These are phyloP conservation scores for Pammene fasciana DNA, from an alignment of 2,888 invertebrate species.

Conservation along the genomic window DNA sequence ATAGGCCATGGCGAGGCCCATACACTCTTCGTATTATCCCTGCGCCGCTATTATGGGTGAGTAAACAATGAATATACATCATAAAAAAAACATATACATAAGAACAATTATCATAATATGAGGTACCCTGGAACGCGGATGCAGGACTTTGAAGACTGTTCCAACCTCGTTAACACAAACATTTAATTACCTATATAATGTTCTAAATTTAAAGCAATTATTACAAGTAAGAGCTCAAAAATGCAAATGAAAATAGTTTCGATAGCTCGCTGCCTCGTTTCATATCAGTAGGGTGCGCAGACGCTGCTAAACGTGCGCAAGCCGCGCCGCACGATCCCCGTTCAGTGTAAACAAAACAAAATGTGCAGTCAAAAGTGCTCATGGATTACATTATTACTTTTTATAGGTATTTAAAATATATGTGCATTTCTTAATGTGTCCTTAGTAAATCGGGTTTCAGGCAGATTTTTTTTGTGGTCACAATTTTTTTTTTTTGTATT, in stretches of 20 bases:
- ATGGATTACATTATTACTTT: conserved; percentile 12
- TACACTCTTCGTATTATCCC: too few species aligned
- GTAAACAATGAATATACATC: too few species aligned
- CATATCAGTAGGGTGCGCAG: conserved; percentile 42
- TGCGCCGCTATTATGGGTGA: too few species aligned
- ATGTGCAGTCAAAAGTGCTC: conserved; percentile 34
- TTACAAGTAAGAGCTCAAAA: conserved; percentile 3
- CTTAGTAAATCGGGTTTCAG: too few species aligned
- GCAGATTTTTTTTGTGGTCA: too few species aligned
- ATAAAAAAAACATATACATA: too few species aligned
- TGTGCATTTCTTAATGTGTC: background rate
- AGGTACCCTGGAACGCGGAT: too few species aligned
- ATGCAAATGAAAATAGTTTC: conserved; percentile 33
- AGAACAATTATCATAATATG: too few species aligned
- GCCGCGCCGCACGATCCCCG: conserved; percentile 14
- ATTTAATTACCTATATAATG: background rate
- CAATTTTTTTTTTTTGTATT: too few species aligned
- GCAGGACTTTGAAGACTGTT: too few species aligned
- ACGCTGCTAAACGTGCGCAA: conserved; percentile 36
- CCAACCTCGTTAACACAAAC: too few species aligned
- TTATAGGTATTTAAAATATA: conserved; percentile 19
- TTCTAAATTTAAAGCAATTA: background rate
- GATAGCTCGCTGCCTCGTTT: conserved; percentile 9
- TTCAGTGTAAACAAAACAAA: conserved; percentile 26
- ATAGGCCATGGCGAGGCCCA: too few species aligned